Conservation (phyloP, 2,797 vertebrate genomes). For the Microhierax caerulescens region DNA sequence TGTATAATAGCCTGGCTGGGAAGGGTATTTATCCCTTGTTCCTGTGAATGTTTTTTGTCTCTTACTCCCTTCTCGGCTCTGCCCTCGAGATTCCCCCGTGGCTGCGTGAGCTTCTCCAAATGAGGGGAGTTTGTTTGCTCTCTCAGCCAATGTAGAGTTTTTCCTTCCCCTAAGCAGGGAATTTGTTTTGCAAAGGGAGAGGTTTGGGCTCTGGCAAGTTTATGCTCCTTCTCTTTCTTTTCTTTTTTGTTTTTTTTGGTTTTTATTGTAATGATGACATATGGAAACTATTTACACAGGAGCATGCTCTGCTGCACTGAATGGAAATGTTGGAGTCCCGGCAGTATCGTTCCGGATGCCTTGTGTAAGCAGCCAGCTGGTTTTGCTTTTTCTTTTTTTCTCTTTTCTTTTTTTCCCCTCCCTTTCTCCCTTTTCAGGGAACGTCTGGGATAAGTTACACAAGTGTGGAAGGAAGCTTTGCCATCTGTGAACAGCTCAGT, state of each 20-base stretch:
- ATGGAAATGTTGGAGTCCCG: constrained; percentile 69
- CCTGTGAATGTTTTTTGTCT: neutral
- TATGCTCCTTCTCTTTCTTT: neutral
- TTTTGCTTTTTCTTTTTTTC: constrained; percentile 30
- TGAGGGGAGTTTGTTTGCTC: neutral
- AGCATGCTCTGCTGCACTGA: constrained; percentile 68
- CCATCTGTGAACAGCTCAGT: constrained; percentile 67
- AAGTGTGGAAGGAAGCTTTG: constrained; percentile 35
- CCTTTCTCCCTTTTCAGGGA: constrained; percentile 32
- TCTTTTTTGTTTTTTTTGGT: neutral
- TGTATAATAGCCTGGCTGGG: neutral
- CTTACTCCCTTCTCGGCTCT: neutral
- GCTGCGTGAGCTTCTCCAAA: neutral
- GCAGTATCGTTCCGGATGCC: constrained; percentile 70
- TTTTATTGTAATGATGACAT: constrained; percentile 72
- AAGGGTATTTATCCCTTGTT: neutral
- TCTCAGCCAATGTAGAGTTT: neutral
- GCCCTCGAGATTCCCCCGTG: neutral
- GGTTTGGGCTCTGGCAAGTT: constrained; percentile 27
- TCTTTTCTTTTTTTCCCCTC: neutral
- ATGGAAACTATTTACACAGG: constrained; percentile 76
- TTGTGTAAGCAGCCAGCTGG: constrained; percentile 76
- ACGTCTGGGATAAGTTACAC: constrained; percentile 56
- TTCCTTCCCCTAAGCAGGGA: neutral
- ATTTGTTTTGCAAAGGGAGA: neutral